Evolutionary conservation across 2,888 invertebrate genomes (phyloP), one percentile per base, ranked within the genome.

Genomic region (Ctena decussata): DNA sequence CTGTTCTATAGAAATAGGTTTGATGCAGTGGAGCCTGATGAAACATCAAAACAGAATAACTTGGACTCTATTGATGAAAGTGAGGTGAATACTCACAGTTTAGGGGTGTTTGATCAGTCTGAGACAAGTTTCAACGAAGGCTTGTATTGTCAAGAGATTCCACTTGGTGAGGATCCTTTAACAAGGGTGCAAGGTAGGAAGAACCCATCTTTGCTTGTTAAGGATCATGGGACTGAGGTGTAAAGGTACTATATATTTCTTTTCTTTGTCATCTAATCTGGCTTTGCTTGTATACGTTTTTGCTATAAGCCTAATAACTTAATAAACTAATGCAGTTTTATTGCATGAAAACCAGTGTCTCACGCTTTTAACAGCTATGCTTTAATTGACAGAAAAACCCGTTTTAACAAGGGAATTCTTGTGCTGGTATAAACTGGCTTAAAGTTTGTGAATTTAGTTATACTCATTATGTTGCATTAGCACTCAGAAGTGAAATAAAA

Each of bases 201-300:
- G 65, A 65, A 65, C 35, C 18, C 27, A 8, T 65, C 65, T 35
- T 65, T 65, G 65, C 65, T 65, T 65, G 5, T 32, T 65, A 35
- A 18, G 35, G 65, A 65, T 65, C 65, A 65, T 65, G 65, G 35
- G 65, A 65, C 65, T 35, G 65, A 5, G 65, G 65, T 65, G 35
- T 65, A 65, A 60, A 65, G 65, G 65, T 65, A 65, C 65, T 65
- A 35, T 65, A 32, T 2, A 18, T 21, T 65, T 35, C 18, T 65
- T 65, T 65, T 21, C 65, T n/a, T 30, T 5, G 60, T 11, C 11
- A 2, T 57, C 57, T 46, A 46, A 46, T 11, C 24, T 27, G n/a
- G 57, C 57, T n/a, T 57, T 57, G 57, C 57, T 15, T n/a, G 21
- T 21, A 49, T 49, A 21, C n/a, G n/a, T n/a, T n/a, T n/a, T n/a